These are phyloP conservation scores for Scolopax rusticola DNA, from an alignment of 2,797 vertebrate species.

Conservation along the genomic window DNA sequence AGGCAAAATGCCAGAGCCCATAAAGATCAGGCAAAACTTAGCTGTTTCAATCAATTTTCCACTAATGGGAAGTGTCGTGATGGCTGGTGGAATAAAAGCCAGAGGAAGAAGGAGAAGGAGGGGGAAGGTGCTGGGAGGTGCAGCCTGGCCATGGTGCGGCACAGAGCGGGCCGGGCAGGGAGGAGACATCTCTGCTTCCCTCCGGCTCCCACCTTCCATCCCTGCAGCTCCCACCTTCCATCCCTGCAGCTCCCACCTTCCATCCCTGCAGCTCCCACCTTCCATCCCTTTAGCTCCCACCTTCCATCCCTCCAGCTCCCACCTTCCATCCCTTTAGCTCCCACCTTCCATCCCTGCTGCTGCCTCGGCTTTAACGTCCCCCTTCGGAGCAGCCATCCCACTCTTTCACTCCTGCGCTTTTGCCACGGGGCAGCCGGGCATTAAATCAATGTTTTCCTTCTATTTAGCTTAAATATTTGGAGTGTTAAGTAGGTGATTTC, in stretches of 20 bases:
- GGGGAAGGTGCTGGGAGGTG: not conserved
- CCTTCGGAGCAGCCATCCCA: not conserved
- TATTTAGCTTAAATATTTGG: not conserved
- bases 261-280: no score
- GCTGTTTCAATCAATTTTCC: not conserved
- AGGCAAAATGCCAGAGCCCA: not conserved
- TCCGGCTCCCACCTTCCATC: not conserved
- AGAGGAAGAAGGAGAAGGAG: not conserved
- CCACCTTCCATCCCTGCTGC: not conserved
- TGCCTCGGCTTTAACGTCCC: fast-evolving
- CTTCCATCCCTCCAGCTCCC: no score
- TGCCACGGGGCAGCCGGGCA: not conserved
- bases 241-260: no score
- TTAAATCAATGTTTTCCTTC: not conserved
- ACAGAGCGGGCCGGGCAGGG: fast-evolving
- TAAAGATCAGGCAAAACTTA: not conserved
- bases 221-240: no score
- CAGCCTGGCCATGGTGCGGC: not conserved
- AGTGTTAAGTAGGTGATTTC: constrained; percentile 19
- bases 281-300: no score
- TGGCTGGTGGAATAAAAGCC: not conserved
- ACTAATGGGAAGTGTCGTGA: fast-evolving
- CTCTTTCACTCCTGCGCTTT: not conserved
- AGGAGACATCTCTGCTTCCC: not conserved
- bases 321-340: no score